A percentile compares a stretch with the other conserved stretches of the same genome.
phyloP scores from a whole-genome alignment of 2,888 invertebrate genomes.

The Epicampocera succincta region DNA sequence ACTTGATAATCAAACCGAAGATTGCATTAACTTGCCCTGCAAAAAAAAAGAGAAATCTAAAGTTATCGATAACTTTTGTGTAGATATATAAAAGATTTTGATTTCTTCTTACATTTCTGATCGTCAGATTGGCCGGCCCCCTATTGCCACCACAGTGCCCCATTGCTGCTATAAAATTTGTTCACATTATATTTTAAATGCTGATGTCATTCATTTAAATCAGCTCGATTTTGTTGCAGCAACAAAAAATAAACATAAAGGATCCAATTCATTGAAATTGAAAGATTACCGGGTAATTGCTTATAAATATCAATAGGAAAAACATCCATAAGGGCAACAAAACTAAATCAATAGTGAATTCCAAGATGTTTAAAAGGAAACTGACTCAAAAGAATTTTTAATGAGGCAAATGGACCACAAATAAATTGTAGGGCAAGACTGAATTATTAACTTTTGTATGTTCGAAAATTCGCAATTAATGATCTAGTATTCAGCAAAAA shows the following conservation, averaged over 20 bases:
- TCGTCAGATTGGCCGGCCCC: background rate
- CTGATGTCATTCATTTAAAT: constrained; percentile 67
- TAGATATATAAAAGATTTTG: too few relatives aligned
- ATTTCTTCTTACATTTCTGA: too few relatives aligned
- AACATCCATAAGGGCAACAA: constrained; percentile 8
- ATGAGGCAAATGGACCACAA: constrained; percentile 33
- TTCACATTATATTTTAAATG: constrained; percentile 57
- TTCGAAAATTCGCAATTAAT: too few relatives aligned
- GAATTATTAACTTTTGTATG: too few relatives aligned
- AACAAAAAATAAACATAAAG: background rate
- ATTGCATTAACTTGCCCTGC: too few relatives aligned
- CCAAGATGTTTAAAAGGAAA: constrained; percentile 13
- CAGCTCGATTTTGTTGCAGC: constrained; percentile 39
- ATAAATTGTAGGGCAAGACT: constrained; percentile 7
- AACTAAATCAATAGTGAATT: constrained; percentile 45
- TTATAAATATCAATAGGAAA: constrained; percentile 35
- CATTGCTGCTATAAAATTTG: constrained; percentile 38
- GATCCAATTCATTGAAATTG: constrained; percentile 45
- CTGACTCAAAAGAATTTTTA: constrained; percentile 38
- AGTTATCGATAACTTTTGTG: too few relatives aligned
- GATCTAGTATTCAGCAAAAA: too few relatives aligned
- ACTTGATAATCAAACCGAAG: too few relatives aligned
- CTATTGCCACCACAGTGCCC: background rate
- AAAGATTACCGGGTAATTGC: constrained; percentile 61
- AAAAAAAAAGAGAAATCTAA: too few relatives aligned